Evolutionary conservation across 1,140 invertebrate genomes (phyloP).

Genomic region (Campodea augens): DNA sequence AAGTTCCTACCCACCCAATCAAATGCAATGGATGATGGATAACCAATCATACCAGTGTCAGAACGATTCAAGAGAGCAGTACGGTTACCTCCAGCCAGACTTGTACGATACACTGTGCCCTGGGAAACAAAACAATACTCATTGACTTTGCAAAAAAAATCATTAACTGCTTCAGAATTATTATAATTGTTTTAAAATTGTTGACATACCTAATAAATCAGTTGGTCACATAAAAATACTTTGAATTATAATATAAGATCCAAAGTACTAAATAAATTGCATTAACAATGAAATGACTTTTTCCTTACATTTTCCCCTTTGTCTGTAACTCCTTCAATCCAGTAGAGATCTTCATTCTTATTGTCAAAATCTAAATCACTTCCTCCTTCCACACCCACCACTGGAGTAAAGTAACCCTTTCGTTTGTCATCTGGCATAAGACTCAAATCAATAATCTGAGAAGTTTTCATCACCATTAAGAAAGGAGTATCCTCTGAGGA

Average conservation of each 20-base stretch:
- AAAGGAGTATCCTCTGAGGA: slow-evolving; percentile 58
- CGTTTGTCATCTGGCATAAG: slow-evolving; percentile 48
- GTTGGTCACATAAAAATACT: no score
- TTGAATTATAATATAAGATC: no score
- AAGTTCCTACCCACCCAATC: slow-evolving; percentile 93
- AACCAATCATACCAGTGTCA: slow-evolving; percentile 68
- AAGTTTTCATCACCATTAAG: slow-evolving; percentile 75
- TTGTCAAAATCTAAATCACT: slow-evolving; percentile 82
- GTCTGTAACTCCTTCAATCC: slow-evolving; percentile 43
- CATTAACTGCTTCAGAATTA: no score
- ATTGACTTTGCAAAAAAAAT: no score
- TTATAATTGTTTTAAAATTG: no score
- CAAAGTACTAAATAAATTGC: no score
- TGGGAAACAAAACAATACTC: slow-evolving; percentile 28
- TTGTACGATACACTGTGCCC: slow-evolving; percentile 66
- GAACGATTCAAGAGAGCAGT: slow-evolving; percentile 50
- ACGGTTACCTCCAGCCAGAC: slow-evolving; percentile 69
- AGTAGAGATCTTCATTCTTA: slow-evolving; percentile 59
- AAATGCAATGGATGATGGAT: slow-evolving; percentile 76
- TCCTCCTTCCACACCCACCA: slow-evolving; percentile 78
- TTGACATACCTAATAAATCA: no score
- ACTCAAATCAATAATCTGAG: slow-evolving; percentile 68
- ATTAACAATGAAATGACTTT: no score
- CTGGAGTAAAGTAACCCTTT: slow-evolving; percentile 59
- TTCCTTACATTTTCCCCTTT: slow-evolving; percentile 45